phyloP scores from a whole-genome alignment of 2,113 vertebrate genomes.

The Trachemys scripta region DNA sequence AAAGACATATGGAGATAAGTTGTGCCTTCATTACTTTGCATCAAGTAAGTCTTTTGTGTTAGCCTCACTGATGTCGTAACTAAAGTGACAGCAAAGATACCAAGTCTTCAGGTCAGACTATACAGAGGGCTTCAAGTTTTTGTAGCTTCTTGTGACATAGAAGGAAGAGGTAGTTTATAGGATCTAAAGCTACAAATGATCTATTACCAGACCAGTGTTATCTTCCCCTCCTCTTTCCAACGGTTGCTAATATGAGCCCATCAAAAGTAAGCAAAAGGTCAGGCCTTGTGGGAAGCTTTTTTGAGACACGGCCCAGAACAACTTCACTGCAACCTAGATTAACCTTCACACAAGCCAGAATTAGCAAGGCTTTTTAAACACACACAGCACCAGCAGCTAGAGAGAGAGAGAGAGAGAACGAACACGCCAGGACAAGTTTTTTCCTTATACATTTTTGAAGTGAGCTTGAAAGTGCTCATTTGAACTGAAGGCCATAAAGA shows the following conservation, averaged over 20 bases:
- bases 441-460: neutral
- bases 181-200: neutral
- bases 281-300: conserved; percentile 4
- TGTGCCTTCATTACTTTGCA: neutral
- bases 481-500: neutral
- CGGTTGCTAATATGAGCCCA: neutral
- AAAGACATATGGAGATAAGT: neutral
- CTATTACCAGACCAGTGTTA: neutral
- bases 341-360: conserved; percentile 35
- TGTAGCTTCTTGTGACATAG: neutral
- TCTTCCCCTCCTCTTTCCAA: neutral
- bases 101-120: neutral
- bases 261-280: conserved; percentile 65
- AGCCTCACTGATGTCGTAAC: neutral
- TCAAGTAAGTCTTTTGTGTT: neutral
- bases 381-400: neutral
- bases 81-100: neutral
- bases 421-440: neutral
- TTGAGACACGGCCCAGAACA: conserved; percentile 53
- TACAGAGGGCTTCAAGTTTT: neutral
- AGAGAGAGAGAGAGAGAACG: neutral
- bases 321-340: neutral
- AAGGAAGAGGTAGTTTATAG: neutral
- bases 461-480: neutral
- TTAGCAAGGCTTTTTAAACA: conserved; percentile 28